Conservation (phyloP, 1,140 invertebrate species). For the roundworm (Caenorhabditis elegans) region DNA sequence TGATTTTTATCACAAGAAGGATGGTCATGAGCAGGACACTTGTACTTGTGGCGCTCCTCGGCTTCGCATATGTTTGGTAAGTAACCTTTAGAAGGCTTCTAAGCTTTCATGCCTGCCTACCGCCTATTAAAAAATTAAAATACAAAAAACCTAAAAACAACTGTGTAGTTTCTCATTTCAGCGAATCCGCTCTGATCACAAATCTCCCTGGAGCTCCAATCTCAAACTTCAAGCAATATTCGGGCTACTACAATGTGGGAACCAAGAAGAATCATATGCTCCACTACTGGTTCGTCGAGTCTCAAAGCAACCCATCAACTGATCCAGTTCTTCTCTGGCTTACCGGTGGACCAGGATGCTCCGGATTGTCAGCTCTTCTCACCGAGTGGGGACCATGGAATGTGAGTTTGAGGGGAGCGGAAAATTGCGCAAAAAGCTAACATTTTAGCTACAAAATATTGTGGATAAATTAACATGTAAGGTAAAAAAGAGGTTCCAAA, state of each 20-base stretch:
- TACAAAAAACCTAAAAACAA: not conserved
- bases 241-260: conserved; percentile 48
- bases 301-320: conserved; percentile 66
- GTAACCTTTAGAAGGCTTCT: too few relatives aligned
- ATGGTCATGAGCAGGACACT: conserved; percentile 13
- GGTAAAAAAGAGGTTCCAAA: too few relatives aligned
- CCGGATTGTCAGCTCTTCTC: conserved; percentile 69
- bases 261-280: conserved; percentile 44
- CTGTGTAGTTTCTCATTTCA: not conserved
- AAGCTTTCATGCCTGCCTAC: too few relatives aligned
- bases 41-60: not conserved
- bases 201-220: conserved; percentile 45
- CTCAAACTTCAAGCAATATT: conserved; percentile 48
- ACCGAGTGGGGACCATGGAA: conserved; percentile 70
- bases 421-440: not conserved
- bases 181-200: conserved; percentile 25
- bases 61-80: not conserved
- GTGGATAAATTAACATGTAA: too few relatives aligned
- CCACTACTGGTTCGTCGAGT: conserved; percentile 68
- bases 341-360: conserved; percentile 71
- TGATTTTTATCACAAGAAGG: not conserved
- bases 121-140: too few relatives aligned
- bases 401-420: not conserved
- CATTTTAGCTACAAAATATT: too few relatives aligned
- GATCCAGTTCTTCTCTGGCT: conserved; percentile 71